Evolutionary conservation across 2,113 vertebrate species (phyloP).

Genomic region (Vicugna pacos): DNA sequence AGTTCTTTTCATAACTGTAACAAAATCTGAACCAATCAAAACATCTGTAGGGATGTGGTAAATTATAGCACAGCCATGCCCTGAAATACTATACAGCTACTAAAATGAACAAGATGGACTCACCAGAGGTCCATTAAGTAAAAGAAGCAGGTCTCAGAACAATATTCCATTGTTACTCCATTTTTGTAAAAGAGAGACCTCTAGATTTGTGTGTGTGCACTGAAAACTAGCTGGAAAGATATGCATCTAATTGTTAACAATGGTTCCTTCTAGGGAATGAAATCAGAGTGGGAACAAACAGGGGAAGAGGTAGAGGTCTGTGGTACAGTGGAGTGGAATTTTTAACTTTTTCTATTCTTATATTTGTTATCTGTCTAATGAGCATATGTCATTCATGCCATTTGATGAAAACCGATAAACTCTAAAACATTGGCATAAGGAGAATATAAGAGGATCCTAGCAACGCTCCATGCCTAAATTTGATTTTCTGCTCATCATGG

Average conservation of each 20-base stretch:
- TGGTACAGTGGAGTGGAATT: neutral
- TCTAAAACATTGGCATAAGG: neutral
- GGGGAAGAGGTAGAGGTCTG: fast-evolving
- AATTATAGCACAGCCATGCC: neutral
- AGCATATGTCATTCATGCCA: neutral
- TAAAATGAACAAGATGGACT: neutral
- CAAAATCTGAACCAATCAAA: neutral
- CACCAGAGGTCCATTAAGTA: neutral
- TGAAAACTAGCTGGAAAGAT: neutral
- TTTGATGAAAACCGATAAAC: neutral
- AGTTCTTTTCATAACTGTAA: neutral
- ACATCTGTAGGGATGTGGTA: neutral
- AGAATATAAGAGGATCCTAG: neutral
- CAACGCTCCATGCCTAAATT: neutral
- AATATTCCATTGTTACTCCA: neutral
- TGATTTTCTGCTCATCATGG: neutral
- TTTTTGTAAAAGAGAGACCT: neutral
- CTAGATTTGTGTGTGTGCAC: neutral
- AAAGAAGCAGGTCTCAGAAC: neutral
- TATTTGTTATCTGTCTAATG: neutral
- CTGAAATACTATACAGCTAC: neutral
- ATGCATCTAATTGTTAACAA: neutral
- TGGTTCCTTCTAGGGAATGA: neutral
- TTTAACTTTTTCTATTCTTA: neutral
- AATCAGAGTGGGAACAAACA: neutral